Percentiles rank a stretch among this genome's conserved stretches.
Evolutionary conservation across 2,888 invertebrate species (phyloP).

Genomic region (Carabus problematicus): DNA sequence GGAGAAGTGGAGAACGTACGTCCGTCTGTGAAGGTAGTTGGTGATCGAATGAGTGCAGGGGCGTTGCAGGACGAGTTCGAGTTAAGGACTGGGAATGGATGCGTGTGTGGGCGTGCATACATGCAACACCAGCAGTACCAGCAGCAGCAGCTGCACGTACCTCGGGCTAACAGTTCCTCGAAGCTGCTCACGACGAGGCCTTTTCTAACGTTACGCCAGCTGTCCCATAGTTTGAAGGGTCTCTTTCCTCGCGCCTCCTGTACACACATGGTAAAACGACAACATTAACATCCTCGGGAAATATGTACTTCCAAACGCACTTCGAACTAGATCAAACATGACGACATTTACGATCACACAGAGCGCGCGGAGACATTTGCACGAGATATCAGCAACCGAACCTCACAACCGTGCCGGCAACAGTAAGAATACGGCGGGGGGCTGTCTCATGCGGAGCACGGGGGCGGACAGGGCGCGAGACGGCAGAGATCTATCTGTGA

Average conservation of each 20-base stretch:
- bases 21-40: too few relatives aligned
- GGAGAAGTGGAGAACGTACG: too few relatives aligned
- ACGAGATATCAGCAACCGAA: not conserved
- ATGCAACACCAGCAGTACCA: too few relatives aligned
- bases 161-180: constrained; percentile 85
- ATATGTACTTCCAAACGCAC: constrained; percentile 1
- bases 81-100: too few relatives aligned
- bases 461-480: constrained; percentile 31
- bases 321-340: not conserved
- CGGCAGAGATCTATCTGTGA: constrained; percentile 1
- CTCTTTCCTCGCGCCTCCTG: constrained; percentile 94
- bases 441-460: constrained; percentile 43
- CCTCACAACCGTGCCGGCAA: not conserved
- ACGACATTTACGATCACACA: constrained; percentile 9
- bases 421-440: not conserved
- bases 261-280: constrained; percentile 54
- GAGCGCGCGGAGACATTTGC: constrained; percentile 21
- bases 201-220: constrained; percentile 91
- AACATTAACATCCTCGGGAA: constrained; percentile 14
- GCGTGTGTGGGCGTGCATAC: too few relatives aligned
- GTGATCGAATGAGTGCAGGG: too few relatives aligned
- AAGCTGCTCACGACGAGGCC: constrained; percentile 91
- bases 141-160: constrained; percentile 58
- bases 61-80: too few relatives aligned
- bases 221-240: constrained; percentile 97